These are phyloP conservation scores for Coracias cyanogaster DNA, from an alignment of 2,797 vertebrate species.

Conservation along the genomic window DNA sequence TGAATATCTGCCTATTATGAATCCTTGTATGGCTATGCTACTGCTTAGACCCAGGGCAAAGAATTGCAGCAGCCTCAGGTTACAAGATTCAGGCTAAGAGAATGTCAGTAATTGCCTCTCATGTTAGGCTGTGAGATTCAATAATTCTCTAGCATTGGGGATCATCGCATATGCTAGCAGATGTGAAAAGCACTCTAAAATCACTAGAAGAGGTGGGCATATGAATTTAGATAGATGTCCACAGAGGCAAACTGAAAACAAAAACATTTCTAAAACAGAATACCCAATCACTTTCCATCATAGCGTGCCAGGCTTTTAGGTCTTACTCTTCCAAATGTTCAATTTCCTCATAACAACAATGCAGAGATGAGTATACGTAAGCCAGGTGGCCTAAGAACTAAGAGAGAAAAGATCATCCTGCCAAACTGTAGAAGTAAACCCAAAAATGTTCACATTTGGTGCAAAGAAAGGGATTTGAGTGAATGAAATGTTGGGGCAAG, in stretches of 20 bases:
- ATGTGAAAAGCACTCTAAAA: neutral
- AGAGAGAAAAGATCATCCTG: neutral
- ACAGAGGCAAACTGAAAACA: neutral
- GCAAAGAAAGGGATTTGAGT: neutral
- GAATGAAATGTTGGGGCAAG: neutral
- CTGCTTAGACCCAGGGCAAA: neutral
- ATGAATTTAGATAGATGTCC: neutral
- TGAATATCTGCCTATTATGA: neutral
- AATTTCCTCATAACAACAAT: neutral
- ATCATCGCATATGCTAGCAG: neutral
- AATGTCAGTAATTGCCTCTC: neutral
- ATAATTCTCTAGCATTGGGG: neutral
- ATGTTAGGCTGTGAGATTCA: neutral
- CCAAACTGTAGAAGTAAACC: neutral
- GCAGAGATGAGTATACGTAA: neutral
- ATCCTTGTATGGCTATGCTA: neutral
- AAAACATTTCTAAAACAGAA: neutral
- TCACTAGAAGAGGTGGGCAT: neutral
- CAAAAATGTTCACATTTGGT: neutral
- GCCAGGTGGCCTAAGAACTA: neutral
- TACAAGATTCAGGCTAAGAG: too few species aligned
- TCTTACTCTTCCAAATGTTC: neutral
- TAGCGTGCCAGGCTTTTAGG: neutral
- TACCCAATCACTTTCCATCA: neutral
- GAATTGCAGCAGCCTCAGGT: neutral